phyloP scores from a whole-genome alignment of 2,797 vertebrate species.

The Vultur gryphus region DNA sequence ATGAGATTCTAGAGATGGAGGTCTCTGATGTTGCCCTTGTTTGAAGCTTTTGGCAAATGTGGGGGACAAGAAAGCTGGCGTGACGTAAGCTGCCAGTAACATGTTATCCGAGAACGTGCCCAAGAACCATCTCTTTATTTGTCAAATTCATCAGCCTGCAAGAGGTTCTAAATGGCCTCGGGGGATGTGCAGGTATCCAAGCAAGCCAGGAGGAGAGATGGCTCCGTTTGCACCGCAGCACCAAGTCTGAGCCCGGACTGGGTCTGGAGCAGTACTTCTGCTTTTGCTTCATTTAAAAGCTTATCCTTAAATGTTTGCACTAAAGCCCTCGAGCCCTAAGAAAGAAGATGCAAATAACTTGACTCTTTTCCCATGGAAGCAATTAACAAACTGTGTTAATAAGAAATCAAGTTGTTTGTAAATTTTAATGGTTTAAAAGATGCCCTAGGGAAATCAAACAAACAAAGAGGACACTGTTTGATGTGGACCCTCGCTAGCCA shows the following conservation, averaged over 20 bases:
- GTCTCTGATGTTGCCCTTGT: neutral
- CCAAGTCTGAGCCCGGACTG: neutral
- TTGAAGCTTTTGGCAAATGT: neutral
- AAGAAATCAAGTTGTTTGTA: conserved; percentile 72
- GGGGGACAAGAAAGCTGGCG: no score
- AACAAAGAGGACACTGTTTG: conserved; percentile 41
- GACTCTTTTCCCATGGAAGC: conserved; percentile 65
- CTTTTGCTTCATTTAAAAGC: neutral
- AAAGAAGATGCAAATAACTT: conserved; percentile 61
- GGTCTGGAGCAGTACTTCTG: neutral
- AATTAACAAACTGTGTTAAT: conserved; percentile 66
- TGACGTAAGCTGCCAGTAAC: neutral
- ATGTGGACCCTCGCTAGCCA: neutral
- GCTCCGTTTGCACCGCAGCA: neutral
- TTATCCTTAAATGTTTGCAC: conserved; percentile 2
- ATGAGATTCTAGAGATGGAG: rapidly evolving
- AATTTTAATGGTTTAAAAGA: conserved; percentile 64
- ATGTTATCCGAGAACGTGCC: rapidly evolving
- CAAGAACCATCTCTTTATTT: neutral
- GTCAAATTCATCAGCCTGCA: neutral
- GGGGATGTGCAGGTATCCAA: neutral
- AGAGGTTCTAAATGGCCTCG: rapidly evolving
- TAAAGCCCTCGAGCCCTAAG: conserved; percentile 39
- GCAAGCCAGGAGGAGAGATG: neutral
- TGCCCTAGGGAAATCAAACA: conserved; percentile 54